phyloP scores from a whole-genome alignment of 1,140 invertebrate genomes.

The Drosophila littoralis region DNA sequence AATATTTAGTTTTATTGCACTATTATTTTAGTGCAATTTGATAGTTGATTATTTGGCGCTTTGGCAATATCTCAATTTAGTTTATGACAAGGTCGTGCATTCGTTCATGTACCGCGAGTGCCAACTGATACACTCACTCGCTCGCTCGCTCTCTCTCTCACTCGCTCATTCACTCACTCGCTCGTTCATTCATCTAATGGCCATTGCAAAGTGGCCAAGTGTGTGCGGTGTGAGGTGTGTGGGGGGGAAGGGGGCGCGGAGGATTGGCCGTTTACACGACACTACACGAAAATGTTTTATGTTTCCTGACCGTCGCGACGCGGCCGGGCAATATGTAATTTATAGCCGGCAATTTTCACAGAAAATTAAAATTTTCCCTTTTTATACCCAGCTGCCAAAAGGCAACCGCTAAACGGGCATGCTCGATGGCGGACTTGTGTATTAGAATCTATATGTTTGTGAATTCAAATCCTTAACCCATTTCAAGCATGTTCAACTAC shows the following conservation, averaged over 20 bases:
- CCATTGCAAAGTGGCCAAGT: background rate
- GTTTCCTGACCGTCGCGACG: constrained; percentile 34
- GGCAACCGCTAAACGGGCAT: background rate
- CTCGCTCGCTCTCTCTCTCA: constrained; percentile 4
- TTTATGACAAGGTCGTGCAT: constrained; percentile 44
- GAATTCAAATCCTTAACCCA: no score
- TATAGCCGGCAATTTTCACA: constrained; percentile 62
- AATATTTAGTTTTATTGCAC: constrained; percentile 2
- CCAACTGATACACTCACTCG: constrained; percentile 1
- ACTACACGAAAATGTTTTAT: constrained; percentile 63
- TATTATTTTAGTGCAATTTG: constrained; percentile 17
- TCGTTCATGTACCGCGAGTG: constrained; percentile 16
- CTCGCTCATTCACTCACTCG: background rate
- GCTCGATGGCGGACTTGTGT: background rate
- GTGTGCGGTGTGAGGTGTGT: no score
- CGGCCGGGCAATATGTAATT: constrained; percentile 56
- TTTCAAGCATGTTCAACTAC: no score
- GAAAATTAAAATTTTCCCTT: constrained; percentile 57
- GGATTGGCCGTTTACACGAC: constrained; percentile 51
- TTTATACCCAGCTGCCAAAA: background rate
- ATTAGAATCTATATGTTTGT: no score
- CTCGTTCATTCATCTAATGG: constrained; percentile 38
- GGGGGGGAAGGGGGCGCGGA: background rate
- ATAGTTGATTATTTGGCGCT: constrained; percentile 26
- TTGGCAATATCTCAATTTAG: constrained; percentile 34